Evolutionary conservation across 2,797 vertebrate species (phyloP).

Genomic region (Ctenosaura bakeri): DNA sequence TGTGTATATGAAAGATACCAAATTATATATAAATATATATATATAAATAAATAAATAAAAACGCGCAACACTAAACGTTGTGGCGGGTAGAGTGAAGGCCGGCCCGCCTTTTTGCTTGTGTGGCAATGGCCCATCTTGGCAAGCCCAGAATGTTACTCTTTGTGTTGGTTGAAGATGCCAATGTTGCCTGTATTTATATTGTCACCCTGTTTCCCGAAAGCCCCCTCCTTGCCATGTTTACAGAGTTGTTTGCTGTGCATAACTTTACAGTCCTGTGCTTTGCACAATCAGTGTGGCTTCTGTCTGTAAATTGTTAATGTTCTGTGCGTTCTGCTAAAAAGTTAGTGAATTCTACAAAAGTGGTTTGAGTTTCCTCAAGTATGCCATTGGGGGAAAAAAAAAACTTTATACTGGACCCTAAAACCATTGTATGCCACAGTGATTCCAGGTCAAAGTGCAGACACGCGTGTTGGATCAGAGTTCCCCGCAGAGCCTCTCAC

Average conservation of each 20-base stretch:
- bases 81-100: conserved; percentile 79
- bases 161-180: conserved; percentile 94
- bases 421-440: conserved; percentile 62
- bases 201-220: conserved; percentile 92
- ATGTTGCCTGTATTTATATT: conserved; percentile 96
- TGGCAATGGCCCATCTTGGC: conserved; percentile 87
- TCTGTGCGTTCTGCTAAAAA: conserved; percentile 91
- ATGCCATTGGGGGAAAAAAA: conserved; percentile 57
- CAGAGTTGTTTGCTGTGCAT: conserved; percentile 98
- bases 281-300: conserved; percentile 92
- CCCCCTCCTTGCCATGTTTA: conserved; percentile 98
- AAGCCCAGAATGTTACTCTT: conserved; percentile 90
- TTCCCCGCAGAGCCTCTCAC: conserved; percentile 76
- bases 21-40: conserved; percentile 84
- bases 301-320: conserved; percentile 89
- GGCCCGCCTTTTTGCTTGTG: conserved; percentile 83
- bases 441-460: conserved; percentile 72
- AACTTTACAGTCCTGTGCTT: conserved; percentile 96
- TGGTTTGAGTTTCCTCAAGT: conserved; percentile 87
- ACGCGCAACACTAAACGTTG: conserved; percentile 88
- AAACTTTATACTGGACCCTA: conserved; percentile 69
- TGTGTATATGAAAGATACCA: conserved; percentile 95
- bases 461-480: conserved; percentile 53
- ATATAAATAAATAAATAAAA: conserved; percentile 45
- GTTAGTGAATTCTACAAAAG: conserved; percentile 90